Conservation (phyloP, 2,888 invertebrate species). For the Ectemnius cavifrons region DNA sequence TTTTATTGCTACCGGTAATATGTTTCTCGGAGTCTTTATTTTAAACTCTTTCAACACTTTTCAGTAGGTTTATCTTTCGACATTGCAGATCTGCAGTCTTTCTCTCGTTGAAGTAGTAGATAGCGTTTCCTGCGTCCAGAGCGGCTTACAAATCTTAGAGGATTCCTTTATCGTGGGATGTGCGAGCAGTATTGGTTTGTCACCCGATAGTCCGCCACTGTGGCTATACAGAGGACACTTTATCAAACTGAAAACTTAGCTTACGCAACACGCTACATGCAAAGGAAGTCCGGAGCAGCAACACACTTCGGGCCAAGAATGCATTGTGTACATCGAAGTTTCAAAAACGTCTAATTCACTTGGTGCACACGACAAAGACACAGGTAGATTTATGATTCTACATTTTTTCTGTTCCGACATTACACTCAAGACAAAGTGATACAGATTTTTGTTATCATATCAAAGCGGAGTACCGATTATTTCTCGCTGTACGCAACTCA, state of each 20-base stretch:
- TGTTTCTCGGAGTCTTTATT: too few species aligned
- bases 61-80: not conserved
- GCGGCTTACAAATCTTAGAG: too few species aligned
- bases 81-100: too few species aligned
- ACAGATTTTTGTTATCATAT: not conserved
- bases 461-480: slow-evolving; percentile 2
- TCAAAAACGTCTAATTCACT: slow-evolving; percentile 22
- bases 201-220: too few species aligned
- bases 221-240: too few species aligned
- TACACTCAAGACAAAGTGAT: too few species aligned
- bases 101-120: too few species aligned
- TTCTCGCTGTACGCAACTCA: slow-evolving; percentile 15
- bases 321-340: slow-evolving; percentile 7
- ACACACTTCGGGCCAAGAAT: slow-evolving; percentile 20
- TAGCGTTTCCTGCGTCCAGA: too few species aligned
- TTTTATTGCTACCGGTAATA: too few species aligned
- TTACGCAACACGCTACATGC: not conserved
- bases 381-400: slow-evolving; percentile 49
- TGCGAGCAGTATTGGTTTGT: too few species aligned
- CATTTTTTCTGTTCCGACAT: slow-evolving; percentile 22
- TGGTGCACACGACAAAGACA: slow-evolving; percentile 28
- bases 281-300: slow-evolving; percentile 26
- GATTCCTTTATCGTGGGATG: too few species aligned
- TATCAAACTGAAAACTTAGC: too few species aligned
- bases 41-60: slow-evolving; percentile 18